Conservation (phyloP, 2,797 vertebrate species). For the Sitta carolinensis region DNA sequence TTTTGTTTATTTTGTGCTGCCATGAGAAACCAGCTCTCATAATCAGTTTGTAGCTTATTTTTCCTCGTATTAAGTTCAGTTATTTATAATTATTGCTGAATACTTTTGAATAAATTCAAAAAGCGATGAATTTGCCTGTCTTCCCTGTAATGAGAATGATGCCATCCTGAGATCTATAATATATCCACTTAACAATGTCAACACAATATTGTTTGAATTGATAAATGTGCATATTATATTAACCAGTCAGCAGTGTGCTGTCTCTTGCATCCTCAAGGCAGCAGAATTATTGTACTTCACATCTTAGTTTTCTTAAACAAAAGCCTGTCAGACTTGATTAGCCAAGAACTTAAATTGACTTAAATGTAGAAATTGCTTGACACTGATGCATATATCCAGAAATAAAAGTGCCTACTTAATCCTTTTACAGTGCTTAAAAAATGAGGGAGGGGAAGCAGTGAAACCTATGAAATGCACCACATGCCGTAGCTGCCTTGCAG, state of each 20-base stretch:
- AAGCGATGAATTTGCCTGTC: background rate
- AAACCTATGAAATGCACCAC: background rate
- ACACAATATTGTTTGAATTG: slow-evolving; percentile 20
- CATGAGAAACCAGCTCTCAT: background rate
- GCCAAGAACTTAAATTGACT: slow-evolving; percentile 45
- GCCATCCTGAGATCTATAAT: background rate
- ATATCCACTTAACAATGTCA: slow-evolving; percentile 7
- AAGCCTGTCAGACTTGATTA: slow-evolving; percentile 61
- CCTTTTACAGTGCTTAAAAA: slow-evolving; percentile 10
- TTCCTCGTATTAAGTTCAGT: background rate
- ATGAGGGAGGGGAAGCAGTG: background rate
- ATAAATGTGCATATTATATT: slow-evolving; percentile 28
- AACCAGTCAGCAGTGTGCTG: slow-evolving; percentile 16
- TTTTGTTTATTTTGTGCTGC: background rate
- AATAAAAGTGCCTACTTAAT: slow-evolving; percentile 34
- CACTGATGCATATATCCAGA: background rate
- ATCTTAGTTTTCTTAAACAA: slow-evolving; percentile 51
- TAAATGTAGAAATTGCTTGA: slow-evolving; percentile 36
- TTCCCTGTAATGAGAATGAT: background rate
- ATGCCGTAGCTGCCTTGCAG: slow-evolving; percentile 1
- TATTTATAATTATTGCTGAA: background rate
- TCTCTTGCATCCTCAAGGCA: slow-evolving; percentile 40
- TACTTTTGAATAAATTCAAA: background rate
- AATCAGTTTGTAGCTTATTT: background rate
- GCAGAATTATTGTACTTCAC: slow-evolving; percentile 2